Percentiles rank a stretch among this genome's conserved stretches.
phyloP scores from a whole-genome alignment of 2,888 invertebrate species.

The Rhimphoctona megacephalus region DNA sequence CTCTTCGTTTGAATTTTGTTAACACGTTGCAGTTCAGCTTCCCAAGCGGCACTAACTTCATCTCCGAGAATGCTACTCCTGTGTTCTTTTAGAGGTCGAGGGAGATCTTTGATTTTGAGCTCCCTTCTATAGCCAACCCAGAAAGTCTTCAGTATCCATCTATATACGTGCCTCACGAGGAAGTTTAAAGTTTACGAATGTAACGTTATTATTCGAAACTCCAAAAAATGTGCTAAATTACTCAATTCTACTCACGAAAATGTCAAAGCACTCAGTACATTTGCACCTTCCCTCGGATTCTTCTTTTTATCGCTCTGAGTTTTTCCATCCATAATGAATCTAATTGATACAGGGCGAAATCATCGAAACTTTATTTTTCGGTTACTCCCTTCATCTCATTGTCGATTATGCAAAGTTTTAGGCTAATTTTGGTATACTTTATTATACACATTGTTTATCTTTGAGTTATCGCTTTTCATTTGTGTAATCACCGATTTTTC shows the following conservation, averaged over 20 bases:
- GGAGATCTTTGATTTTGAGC: conserved; percentile 89
- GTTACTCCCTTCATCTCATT: no score
- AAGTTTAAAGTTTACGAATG: not conserved
- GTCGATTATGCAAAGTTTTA: not conserved
- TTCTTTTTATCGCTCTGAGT: conserved; percentile 77
- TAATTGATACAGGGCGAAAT: not conserved
- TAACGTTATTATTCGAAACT: not conserved
- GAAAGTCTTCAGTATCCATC: conserved; percentile 90
- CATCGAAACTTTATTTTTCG: not conserved
- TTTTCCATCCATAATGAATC: conserved; percentile 80
- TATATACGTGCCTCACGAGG: conserved; percentile 76
- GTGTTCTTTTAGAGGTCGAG: conserved; percentile 89
- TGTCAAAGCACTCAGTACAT: conserved; percentile 86
- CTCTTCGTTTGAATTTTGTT: conserved; percentile 63
- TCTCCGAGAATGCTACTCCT: conserved; percentile 89
- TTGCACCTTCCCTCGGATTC: conserved; percentile 86
- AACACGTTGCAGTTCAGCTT: conserved; percentile 84
- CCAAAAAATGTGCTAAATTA: not conserved
- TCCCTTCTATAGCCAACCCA: conserved; percentile 89
- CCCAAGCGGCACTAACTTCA: conserved; percentile 88
- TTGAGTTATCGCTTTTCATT: no score
- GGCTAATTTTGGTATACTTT: not conserved
- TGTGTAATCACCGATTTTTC: not conserved
- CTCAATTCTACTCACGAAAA: conserved; percentile 85
- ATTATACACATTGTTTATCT: no score